Percentiles rank a stretch among this genome's conserved stretches.
Conservation (phyloP, 2,888 invertebrate species). For the Neoaliturus tenellus region DNA sequence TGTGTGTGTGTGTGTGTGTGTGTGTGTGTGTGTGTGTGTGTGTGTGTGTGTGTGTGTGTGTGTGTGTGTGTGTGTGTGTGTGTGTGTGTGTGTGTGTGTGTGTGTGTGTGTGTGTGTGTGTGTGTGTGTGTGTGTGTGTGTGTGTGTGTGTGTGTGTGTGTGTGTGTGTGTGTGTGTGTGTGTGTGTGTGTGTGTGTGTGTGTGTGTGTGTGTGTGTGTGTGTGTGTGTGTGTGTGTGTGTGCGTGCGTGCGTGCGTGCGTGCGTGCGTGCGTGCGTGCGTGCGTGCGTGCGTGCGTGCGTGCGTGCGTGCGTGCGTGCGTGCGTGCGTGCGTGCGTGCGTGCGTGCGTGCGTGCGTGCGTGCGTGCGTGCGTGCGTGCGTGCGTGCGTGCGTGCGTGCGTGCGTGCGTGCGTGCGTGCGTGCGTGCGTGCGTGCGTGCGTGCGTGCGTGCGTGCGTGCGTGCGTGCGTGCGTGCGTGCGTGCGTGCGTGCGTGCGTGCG, state of each 20-base stretch:
- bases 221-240: slow-evolving; percentile 46
- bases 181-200: slow-evolving; percentile 50
- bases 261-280: slow-evolving; percentile 36
- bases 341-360: slow-evolving; percentile 16
- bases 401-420: slow-evolving; percentile 7
- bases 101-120: slow-evolving; percentile 49
- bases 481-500: slow-evolving; percentile 7
- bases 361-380: slow-evolving; percentile 7
- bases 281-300: slow-evolving; percentile 42
- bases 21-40: no score
- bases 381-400: slow-evolving; percentile 7
- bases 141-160: slow-evolving; percentile 50
- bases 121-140: slow-evolving; percentile 50
- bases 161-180: slow-evolving; percentile 50
- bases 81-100: no score
- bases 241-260: slow-evolving; percentile 22
- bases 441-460: slow-evolving; percentile 7
- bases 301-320: slow-evolving; percentile 39
- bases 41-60: no score
- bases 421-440: slow-evolving; percentile 7
- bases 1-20: no score
- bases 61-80: no score
- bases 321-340: slow-evolving; percentile 41
- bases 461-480: slow-evolving; percentile 11
- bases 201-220: slow-evolving; percentile 50